A percentile compares a stretch with the other conserved stretches of the same genome.
phyloP scores from a whole-genome alignment of 2,113 vertebrate genomes.

The Colaptes auratus region DNA sequence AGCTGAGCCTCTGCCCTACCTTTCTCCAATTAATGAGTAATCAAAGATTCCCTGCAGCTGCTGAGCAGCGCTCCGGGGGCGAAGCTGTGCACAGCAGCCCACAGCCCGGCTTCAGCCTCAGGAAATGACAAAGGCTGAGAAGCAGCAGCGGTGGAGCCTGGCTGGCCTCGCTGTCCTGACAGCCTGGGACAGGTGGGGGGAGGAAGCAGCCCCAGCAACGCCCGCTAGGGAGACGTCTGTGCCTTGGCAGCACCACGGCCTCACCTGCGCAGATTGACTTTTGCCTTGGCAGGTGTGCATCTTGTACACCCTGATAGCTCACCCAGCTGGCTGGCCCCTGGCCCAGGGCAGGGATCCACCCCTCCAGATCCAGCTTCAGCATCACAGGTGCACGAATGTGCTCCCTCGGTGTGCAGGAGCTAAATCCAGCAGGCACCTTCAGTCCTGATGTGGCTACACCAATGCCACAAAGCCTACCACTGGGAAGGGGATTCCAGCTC shows the following conservation, averaged over 20 bases:
- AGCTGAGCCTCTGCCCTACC: background rate
- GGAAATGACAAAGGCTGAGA: background rate
- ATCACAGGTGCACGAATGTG: rapidly evolving
- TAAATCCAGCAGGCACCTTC: rapidly evolving
- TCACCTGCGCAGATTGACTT: background rate
- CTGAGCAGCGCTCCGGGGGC: background rate
- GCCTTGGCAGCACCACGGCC: background rate
- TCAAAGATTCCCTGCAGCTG: background rate
- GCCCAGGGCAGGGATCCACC: background rate
- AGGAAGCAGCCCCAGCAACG: background rate
- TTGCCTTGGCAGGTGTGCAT: background rate
- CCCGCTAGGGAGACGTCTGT: background rate
- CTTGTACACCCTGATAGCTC: background rate
- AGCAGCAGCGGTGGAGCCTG: background rate
- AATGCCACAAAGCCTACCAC: background rate
- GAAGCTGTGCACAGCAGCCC: background rate
- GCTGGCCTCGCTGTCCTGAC: background rate
- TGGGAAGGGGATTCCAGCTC: background rate
- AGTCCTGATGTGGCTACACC: background rate
- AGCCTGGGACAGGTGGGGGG: background rate
- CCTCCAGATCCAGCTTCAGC: background rate
- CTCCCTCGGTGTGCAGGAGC: rapidly evolving
- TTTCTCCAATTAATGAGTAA: background rate
- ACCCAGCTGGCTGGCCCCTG: background rate
- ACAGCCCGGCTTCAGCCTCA: background rate